Base-by-base conservation (phyloP, 2,797 vertebrate species). In the Chelidonichthys spinosus region DNA sequence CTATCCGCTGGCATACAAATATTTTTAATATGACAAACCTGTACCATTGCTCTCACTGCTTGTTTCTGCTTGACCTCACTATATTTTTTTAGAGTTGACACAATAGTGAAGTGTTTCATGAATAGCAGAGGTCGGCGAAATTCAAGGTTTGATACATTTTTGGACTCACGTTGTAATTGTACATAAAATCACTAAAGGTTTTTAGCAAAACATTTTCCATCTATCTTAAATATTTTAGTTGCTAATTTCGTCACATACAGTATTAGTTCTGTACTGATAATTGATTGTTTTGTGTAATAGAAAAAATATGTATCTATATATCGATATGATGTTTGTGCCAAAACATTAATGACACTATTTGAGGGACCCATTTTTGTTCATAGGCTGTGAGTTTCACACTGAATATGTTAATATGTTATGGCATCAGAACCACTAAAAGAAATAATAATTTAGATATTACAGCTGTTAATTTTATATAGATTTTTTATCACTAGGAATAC, bases 11-110 rank as follows among this genome's bases (percentile, higher is more conserved):
- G 75, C 42, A 43, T n/a, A 36, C 36, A 65, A 67, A 81, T 86
- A 77, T 84, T 87, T 89, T 82, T 78, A 76, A 50, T 72, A 75
- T 53, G n/a, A 70, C 67, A 3, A 74, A 69, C 6, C 59, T 42
- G 14, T 62, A 17, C 35, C 8, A 2, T 39, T 44, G 39, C 10
- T 62, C n/a, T 46, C n/a, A 61, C 53, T 67, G 35, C 54, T 61
- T 10, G 6, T 75, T 65, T 70, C 55, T 53, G 58, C 43, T 55
- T 37, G 36, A 46, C 68, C 37, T 74, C 71, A 72, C 43, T 66
- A 11, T 79, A 56, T 68, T 75, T 79, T 84, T 79, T 69, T 75
- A 52, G 42, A 0, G 2, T 25, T 69, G 15, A 75, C 46, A 62
- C 63, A 69, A 47, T 7, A 44, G 59, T 81, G n/a, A 46, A 74